phyloP scores from a whole-genome alignment of 2,888 invertebrate genomes.

The Coelopa pilipes region DNA sequence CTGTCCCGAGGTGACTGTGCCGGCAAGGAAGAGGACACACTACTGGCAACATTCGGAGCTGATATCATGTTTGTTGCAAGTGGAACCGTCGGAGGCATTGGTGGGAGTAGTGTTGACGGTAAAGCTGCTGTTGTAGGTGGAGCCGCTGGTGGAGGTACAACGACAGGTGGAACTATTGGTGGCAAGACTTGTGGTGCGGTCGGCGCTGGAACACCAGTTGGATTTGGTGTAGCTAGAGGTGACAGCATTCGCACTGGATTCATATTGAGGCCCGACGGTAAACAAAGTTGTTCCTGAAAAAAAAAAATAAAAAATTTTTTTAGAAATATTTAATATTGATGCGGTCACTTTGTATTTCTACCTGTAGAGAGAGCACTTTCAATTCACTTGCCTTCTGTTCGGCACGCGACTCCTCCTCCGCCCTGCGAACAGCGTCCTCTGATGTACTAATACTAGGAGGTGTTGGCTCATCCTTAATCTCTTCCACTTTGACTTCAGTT shows the following conservation, averaged over 20 bases:
- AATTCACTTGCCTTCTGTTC: slow-evolving; percentile 60
- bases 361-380: slow-evolving; percentile 61
- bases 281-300: slow-evolving; percentile 61
- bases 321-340: not conserved
- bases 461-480: slow-evolving; percentile 54
- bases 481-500: slow-evolving; percentile 50
- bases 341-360: not conserved
- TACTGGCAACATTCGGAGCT: slow-evolving; percentile 34
- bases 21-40: slow-evolving; percentile 44
- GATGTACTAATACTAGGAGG: slow-evolving; percentile 40
- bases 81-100: slow-evolving; percentile 44
- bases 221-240: slow-evolving; percentile 61
- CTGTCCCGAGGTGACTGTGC: slow-evolving; percentile 64
- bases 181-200: slow-evolving; percentile 38
- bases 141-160: slow-evolving; percentile 38
- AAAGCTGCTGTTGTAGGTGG: slow-evolving; percentile 9
- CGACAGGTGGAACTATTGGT: slow-evolving; percentile 42
- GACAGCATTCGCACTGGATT: slow-evolving; percentile 66
- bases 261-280: slow-evolving; percentile 67
- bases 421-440: slow-evolving; percentile 53
- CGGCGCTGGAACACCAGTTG: slow-evolving; percentile 46
- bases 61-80: slow-evolving; percentile 35
- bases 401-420: slow-evolving; percentile 53
- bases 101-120: slow-evolving; percentile 42
- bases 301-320: not conserved